Percentiles rank a stretch among this genome's conserved stretches.
phyloP scores from a whole-genome alignment of 92 coral and sea anemone species.

The Isaurus tuberculatus region DNA sequence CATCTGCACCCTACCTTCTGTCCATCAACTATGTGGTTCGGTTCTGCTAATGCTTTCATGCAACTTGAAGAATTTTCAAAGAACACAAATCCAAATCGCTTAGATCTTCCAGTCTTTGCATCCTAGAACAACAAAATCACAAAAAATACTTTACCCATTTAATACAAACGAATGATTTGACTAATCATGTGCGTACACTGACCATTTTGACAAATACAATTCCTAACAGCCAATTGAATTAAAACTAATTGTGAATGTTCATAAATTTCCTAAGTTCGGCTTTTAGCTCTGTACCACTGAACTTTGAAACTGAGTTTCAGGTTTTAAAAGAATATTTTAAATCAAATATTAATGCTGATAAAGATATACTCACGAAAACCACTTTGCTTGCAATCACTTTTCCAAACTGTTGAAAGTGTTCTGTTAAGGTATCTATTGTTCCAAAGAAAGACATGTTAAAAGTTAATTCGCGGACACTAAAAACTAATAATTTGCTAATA shows the following conservation, averaged over 20 bases:
- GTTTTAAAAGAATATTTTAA: too few relatives aligned
- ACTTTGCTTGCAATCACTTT: conserved; percentile 71
- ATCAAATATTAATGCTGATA: too few relatives aligned
- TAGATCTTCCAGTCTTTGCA: conserved; percentile 39
- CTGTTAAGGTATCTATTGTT: conserved; percentile 73
- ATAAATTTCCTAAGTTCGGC: too few relatives aligned
- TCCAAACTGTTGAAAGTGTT: conserved; percentile 89
- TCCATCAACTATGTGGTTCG: conserved; percentile 27
- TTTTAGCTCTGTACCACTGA: too few relatives aligned
- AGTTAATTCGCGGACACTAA: too few relatives aligned
- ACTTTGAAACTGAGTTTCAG: too few relatives aligned
- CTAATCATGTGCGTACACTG: too few relatives aligned
- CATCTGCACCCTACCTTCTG: conserved; percentile 5
- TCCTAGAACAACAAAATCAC: neutral
- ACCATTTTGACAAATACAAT: too few relatives aligned
- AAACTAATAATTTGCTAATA: too few relatives aligned
- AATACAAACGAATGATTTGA: too few relatives aligned
- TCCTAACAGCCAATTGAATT: too few relatives aligned
- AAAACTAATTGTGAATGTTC: too few relatives aligned
- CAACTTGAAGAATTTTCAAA: conserved; percentile 34
- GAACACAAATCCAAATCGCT: conserved; percentile 38
- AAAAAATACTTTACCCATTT: neutral
- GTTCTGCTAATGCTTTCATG: conserved; percentile 22
- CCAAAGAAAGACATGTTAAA: neutral
- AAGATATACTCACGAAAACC: conserved; percentile 73